A percentile compares a stretch with the other conserved stretches of the same genome.
Conservation (phyloP, 2,113 vertebrate genomes). For the Lamprologus tigripictilis region DNA sequence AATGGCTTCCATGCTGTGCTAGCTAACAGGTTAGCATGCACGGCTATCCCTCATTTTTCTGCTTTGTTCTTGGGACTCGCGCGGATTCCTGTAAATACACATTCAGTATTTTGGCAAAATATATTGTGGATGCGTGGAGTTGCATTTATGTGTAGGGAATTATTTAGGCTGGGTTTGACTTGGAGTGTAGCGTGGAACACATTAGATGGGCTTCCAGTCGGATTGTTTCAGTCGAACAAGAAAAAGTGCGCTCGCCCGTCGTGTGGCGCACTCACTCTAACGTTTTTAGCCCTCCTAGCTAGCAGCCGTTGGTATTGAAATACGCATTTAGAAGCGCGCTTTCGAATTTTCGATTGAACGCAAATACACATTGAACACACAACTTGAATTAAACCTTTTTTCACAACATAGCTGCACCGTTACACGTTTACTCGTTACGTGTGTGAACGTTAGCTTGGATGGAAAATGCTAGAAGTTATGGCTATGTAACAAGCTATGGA, state of each 20-base stretch:
- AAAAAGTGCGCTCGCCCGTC: slow-evolving; percentile 48
- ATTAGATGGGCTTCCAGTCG: neutral
- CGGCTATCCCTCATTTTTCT: neutral
- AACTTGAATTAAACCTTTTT: neutral
- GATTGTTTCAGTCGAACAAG: slow-evolving; percentile 43
- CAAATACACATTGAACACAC: neutral
- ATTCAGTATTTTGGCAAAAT: neutral
- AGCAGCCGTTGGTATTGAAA: neutral
- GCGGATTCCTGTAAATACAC: neutral
- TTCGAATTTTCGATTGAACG: neutral
- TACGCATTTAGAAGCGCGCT: rapidly evolving
- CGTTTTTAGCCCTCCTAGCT: neutral
- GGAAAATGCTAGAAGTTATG: slow-evolving; percentile 24
- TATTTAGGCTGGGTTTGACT: neutral
- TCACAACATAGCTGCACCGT: neutral
- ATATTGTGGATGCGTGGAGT: rapidly evolving
- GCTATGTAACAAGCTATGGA: neutral
- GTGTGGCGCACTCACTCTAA: slow-evolving; percentile 44
- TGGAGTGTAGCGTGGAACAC: neutral
- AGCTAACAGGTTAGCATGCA: slow-evolving; percentile 14
- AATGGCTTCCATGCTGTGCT: slow-evolving; percentile 50
- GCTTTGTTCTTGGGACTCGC: neutral
- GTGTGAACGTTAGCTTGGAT: neutral
- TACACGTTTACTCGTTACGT: neutral
- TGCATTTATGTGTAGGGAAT: neutral